Evolutionary conservation across 2,113 vertebrate species (phyloP), one percentile per base, ranked within the genome.

Genomic region (Calyptomena viridis): DNA sequence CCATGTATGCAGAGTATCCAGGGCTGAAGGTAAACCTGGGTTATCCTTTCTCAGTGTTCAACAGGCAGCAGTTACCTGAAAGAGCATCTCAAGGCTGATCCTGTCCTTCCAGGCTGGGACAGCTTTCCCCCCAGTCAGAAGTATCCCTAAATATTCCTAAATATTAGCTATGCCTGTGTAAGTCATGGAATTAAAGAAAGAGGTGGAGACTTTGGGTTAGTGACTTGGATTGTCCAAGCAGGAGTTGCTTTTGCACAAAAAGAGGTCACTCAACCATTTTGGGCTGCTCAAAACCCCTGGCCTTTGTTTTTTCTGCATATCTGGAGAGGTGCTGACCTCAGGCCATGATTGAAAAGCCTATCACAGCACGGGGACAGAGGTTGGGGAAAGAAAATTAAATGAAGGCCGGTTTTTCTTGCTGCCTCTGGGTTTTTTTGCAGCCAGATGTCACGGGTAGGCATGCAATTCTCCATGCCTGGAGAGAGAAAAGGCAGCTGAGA

Each of bases 171-270:
- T 37, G 17, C 5, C 50, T 82, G 33, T 0, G 2, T 37, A 87
- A 91, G 71, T 47, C 59, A 73, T 46, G 53, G 39, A 73, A 93
- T 69, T 84, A 37, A 88, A 96, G 71, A 95, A 82, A 89, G 89
- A 94, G 81, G 33, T 9, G 67, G 33, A 72, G 14, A 64, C 71
- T 94, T 90, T 81, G 13, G 55, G 68, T 80, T 42, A 28, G 35
- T 40, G n/a, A 47, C 47, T 85, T 89, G 39, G 20, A 53, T 58
- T 81, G 81, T 90, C 50, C 68, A 74, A 52, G 33, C 14, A 69
- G 53, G 72, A 72, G 39, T 28, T 58, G 69, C n/a, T 39, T 18
- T 68, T 82, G 37, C 56, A 58, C 42, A 15, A 87, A 71, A 75
- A 62, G 24, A 40, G 39, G 56, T 55, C 40, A 50, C 18, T 31